Evolutionary conservation across 2,113 vertebrate genomes (phyloP).

Genomic region (Pandion haliaetus): DNA sequence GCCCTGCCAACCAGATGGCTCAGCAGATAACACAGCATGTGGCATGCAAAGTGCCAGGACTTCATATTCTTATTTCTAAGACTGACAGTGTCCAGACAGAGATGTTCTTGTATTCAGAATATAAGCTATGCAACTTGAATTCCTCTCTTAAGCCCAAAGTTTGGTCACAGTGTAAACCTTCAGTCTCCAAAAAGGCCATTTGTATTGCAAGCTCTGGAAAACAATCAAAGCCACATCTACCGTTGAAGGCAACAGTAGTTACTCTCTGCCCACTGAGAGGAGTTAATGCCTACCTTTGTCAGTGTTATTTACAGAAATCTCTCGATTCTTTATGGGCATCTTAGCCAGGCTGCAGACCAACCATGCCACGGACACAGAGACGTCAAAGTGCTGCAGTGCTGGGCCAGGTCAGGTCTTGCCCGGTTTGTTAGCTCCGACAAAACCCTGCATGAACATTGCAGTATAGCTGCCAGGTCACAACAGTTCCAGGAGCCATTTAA

Average conservation of each 20-base stretch:
- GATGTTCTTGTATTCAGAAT: neutral
- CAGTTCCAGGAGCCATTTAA: neutral
- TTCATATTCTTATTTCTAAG: neutral
- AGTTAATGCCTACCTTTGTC: rapidly evolving
- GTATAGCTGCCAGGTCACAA: neutral
- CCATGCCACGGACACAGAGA: neutral
- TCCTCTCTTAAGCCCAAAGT: neutral
- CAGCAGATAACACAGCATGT: neutral
- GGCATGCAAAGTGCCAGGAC: neutral
- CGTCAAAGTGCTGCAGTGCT: neutral
- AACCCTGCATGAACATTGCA: neutral
- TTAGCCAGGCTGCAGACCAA: neutral
- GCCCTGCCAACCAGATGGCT: neutral
- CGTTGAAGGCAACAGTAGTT: neutral
- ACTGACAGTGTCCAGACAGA: neutral
- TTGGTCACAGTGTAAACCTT: neutral
- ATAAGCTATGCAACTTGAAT: neutral
- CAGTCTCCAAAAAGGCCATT: neutral
- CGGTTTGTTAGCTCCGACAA: neutral
- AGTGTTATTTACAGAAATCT: neutral
- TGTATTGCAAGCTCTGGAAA: neutral
- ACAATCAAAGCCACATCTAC: neutral
- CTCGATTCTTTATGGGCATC: neutral
- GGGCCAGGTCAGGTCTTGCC: neutral
- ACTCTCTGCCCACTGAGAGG: neutral